These are phyloP conservation scores for Gymnoscopelus microlampas DNA, from an alignment of 2,797 vertebrate species.

Conservation along the genomic window DNA sequence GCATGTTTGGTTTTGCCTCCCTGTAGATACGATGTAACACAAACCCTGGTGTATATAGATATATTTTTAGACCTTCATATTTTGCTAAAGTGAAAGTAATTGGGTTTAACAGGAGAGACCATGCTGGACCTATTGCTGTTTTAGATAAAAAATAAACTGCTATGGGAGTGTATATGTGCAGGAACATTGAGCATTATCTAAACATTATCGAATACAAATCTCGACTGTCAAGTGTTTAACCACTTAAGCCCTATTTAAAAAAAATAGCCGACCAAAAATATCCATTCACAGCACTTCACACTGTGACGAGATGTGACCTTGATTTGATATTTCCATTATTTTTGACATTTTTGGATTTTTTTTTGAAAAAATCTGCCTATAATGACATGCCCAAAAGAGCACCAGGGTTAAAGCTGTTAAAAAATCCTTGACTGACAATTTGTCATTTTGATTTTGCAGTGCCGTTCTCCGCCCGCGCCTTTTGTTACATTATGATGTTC, in stretches of 20 bases:
- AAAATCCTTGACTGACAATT: constrained; percentile 15
- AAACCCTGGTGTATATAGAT: constrained; percentile 65
- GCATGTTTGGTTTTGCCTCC: constrained; percentile 54
- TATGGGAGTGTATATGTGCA: constrained; percentile 74
- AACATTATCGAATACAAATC: constrained; percentile 2
- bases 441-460: constrained; percentile 19
- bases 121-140: constrained; percentile 55
- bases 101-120: constrained; percentile 77
- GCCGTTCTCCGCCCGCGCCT: neutral
- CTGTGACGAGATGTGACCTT: too few relatives aligned
- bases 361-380: too few relatives aligned
- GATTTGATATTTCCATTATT: too few relatives aligned
- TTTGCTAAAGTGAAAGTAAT: constrained; percentile 70
- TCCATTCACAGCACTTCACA: too few relatives aligned
- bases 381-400: too few relatives aligned
- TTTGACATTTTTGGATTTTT: too few relatives aligned
- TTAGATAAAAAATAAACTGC: constrained; percentile 48
- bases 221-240: constrained; percentile 23
- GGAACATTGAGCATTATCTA: constrained; percentile 27
- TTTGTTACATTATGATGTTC: neutral
- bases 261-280: too few relatives aligned
- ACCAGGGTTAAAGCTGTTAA: neutral
- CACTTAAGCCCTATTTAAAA: too few relatives aligned
- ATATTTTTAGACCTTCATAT: constrained; percentile 81
- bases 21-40: constrained; percentile 63